Evolutionary conservation across 2,888 invertebrate genomes (phyloP).

Genomic region (Lochmaea crataegi): DNA sequence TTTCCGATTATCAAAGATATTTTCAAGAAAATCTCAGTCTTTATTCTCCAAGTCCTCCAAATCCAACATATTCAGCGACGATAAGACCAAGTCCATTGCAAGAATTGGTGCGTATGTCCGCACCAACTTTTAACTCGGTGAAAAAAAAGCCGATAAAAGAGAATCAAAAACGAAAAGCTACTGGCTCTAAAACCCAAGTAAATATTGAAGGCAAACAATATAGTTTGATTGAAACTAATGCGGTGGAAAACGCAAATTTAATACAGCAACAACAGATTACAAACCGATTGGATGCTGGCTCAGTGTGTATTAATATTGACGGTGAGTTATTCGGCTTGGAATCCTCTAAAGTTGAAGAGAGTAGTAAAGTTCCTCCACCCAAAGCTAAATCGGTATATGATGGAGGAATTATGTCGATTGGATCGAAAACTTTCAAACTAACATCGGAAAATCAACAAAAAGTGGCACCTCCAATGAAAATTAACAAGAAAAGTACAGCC

Average conservation of each 20-base stretch:
- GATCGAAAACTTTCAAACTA: not conserved
- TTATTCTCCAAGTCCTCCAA: not conserved
- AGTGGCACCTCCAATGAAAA: not conserved
- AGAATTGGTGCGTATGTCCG: not conserved
- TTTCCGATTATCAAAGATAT: not conserved
- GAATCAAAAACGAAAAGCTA: not conserved
- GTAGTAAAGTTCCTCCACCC: not conserved
- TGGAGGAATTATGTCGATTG: not conserved
- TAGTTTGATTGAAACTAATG: not conserved
- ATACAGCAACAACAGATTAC: not conserved
- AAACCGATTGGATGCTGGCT: not conserved
- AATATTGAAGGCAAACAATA: not conserved
- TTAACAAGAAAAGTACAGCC: not conserved
- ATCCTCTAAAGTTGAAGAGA: not conserved
- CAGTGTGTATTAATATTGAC: not conserved
- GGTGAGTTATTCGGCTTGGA: not conserved
- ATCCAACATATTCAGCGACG: not conserved
- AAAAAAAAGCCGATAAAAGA: not conserved
- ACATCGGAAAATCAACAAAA: not conserved
- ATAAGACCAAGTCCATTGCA: not conserved
- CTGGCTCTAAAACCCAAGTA: not conserved
- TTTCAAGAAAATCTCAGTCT: not conserved
- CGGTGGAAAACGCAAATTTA: not conserved
- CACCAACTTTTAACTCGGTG: not conserved
- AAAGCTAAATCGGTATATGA: not conserved